These are phyloP conservation scores for Nephotettix cincticeps DNA, from an alignment of 1,140 invertebrate genomes.

Conservation along the genomic window DNA sequence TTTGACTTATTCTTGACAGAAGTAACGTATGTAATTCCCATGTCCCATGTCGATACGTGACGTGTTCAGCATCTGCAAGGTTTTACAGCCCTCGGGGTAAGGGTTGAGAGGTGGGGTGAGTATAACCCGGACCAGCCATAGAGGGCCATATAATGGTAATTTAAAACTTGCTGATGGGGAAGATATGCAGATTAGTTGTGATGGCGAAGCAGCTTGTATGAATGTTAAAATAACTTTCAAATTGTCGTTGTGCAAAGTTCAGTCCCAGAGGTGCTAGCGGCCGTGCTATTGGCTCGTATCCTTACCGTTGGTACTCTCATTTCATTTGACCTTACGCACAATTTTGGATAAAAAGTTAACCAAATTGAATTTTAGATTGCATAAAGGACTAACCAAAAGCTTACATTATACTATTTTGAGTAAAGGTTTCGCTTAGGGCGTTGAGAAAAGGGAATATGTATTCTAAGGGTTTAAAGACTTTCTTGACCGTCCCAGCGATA, in stretches of 20 bases:
- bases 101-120: constrained; percentile 7
- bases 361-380: background rate
- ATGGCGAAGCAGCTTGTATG: constrained; percentile 25
- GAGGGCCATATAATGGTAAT: constrained; percentile 27
- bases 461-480: no score
- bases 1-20: no score
- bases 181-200: constrained; percentile 30
- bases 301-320: background rate
- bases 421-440: no score
- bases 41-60: no score
- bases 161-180: constrained; percentile 24
- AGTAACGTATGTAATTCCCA: no score
- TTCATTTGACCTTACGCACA: background rate
- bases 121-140: background rate
- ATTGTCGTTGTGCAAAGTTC: constrained; percentile 20
- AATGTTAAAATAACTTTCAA: constrained; percentile 30
- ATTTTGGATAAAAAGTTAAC: background rate
- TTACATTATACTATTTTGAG: no score
- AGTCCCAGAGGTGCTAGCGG: background rate
- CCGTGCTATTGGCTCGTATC: background rate
- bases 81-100: no score
- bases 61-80: no score
- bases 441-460: no score
- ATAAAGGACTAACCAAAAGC: no score
- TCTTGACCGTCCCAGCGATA: no score